These are phyloP conservation scores for Amyelois transitella DNA, from an alignment of 1,140 invertebrate genomes.

Conservation along the genomic window DNA sequence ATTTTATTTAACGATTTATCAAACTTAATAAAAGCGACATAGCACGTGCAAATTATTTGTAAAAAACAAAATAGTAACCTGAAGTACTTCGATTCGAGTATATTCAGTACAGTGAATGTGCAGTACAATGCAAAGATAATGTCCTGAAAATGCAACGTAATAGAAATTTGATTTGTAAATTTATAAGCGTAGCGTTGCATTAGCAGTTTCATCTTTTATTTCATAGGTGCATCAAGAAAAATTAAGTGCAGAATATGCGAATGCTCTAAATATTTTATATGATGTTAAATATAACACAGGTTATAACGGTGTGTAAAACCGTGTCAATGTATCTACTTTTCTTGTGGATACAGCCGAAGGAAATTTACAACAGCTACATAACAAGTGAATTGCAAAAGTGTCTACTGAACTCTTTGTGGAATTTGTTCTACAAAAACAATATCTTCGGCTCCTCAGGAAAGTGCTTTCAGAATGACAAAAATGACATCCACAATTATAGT, in stretches of 20 bases:
- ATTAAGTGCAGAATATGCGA: neutral
- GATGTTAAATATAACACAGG: neutral
- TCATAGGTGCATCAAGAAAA: neutral
- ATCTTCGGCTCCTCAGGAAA: neutral
- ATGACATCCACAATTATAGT: slow-evolving; percentile 60
- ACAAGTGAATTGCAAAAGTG: neutral
- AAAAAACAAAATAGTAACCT: neutral
- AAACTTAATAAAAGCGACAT: neutral
- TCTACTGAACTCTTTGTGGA: too few species aligned
- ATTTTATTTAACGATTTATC: too few species aligned
- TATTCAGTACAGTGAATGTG: neutral
- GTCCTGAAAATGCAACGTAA: neutral
- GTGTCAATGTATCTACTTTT: neutral
- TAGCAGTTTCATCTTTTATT: neutral
- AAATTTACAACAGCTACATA: neutral
- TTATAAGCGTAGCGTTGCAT: neutral
- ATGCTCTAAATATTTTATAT: neutral
- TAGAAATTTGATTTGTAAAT: too few species aligned
- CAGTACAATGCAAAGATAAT: neutral
- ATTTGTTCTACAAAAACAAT: neutral
- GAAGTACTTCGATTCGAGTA: neutral
- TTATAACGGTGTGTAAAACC: neutral
- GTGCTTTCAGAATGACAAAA: slow-evolving; percentile 30
- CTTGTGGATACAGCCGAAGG: neutral
- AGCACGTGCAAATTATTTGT: neutral